These are phyloP conservation scores for Andinoacara biseriatus DNA, from an alignment of 2,113 vertebrate genomes.

Conservation along the genomic window DNA sequence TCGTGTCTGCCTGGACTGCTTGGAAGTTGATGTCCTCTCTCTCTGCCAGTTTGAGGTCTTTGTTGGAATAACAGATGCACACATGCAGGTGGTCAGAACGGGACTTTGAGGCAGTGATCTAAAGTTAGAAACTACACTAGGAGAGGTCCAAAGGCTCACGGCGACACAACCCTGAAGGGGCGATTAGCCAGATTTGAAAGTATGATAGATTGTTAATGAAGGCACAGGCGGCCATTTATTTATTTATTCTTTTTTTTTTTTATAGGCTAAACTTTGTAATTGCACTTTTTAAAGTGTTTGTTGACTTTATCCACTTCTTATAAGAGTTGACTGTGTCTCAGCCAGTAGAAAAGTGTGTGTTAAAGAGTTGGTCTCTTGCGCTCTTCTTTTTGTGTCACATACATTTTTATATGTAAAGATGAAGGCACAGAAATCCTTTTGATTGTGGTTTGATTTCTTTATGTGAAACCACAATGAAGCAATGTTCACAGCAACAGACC, in stretches of 20 bases:
- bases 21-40: not conserved
- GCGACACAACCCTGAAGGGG: no score
- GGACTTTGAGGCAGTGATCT: not conserved
- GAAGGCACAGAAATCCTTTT: constrained; percentile 2
- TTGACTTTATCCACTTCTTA: constrained; percentile 7
- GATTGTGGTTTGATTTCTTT: not conserved
- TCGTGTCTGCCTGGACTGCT: no score
- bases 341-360: not conserved
- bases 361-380: constrained; percentile 42
- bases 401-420: constrained; percentile 1
- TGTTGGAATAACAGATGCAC: not conserved
- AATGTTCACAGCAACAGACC: not conserved
- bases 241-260: no score
- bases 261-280: not conserved
- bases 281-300: not conserved
- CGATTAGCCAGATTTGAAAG: not conserved
- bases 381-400: not conserved
- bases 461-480: constrained; percentile 11
- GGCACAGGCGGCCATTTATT: not conserved
- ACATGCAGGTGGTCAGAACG: not conserved
- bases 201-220: not conserved
- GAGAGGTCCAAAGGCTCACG: not conserved
- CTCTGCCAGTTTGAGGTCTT: not conserved
- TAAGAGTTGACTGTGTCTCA: not conserved
- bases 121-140: not conserved